Evolutionary conservation across 2,797 vertebrate species (phyloP), one percentile per base, ranked within the genome.

Genomic region (Anguilla obscura): DNA sequence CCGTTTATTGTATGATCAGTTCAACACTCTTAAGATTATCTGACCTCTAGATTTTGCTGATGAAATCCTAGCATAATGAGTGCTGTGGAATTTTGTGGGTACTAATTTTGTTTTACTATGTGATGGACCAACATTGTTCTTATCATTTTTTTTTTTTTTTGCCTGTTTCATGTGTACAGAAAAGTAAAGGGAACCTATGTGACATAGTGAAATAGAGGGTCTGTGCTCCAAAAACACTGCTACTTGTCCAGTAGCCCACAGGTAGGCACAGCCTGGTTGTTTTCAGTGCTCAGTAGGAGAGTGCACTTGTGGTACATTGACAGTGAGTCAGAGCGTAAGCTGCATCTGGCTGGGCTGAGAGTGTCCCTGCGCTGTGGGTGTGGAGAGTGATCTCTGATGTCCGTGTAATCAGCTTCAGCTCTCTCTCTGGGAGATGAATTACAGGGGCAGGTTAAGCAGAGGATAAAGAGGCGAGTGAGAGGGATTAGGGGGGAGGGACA

Each of bases 381-480:
- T 40, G 74, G 74, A 79, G 74, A 79, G 74, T 79, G 74, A 79
- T 21, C 74, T 79, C 74, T 40, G 74, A 40, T 40, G 69, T 10
- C 69, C 9, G 10, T 30, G 36, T 21, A 79, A 79, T 40, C 40
- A 45, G 40, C 40, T 45, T 45, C 33, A 76, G 71, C 74, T 6
- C 74, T 79, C 74, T 79, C 33, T 79, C 33, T 16, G 74, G 33
- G 74, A 45, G 74, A 79, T 79, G 74, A 84, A 30, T 58, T 84
- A 52, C 83, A 84, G 24, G 54, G 56, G n/a, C n/a, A 54, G 30
- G 50, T 58, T 58, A 58, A 56, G 14, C 54, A 56, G 83, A 33
- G 50, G 83, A 40, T 79, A 36, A 79, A 79, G 74, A 45, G 74
- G 30, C 6, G 33, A 45, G 74, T 1, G 33, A 79, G 74, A 79